These are phyloP conservation scores for Craterocephalus amniculus DNA, from an alignment of 2,797 vertebrate species.

Conservation along the genomic window DNA sequence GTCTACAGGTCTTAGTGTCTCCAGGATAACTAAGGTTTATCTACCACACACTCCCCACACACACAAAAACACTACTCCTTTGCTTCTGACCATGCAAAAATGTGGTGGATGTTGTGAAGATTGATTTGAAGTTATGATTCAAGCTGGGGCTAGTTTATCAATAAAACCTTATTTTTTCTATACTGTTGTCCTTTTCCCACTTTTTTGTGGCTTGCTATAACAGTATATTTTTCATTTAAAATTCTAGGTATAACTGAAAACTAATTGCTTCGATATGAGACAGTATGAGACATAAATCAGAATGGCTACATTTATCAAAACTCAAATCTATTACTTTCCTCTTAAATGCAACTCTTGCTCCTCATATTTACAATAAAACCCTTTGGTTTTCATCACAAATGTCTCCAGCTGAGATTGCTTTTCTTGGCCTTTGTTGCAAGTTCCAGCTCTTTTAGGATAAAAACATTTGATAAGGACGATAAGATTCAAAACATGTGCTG, in stretches of 20 bases:
- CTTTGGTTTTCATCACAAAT: background rate
- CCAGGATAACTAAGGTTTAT: constrained; percentile 22
- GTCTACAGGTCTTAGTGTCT: constrained; percentile 66
- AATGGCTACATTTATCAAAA: background rate
- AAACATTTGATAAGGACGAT: background rate
- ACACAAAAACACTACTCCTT: background rate
- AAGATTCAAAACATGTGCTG: background rate
- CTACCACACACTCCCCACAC: background rate
- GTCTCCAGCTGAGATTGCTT: background rate
- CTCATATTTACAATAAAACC: background rate
- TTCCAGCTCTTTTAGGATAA: background rate
- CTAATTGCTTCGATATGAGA: background rate
- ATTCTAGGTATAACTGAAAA: background rate
- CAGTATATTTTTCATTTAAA: background rate
- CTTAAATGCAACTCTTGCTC: background rate
- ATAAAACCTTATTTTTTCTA: background rate
- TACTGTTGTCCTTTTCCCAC: background rate
- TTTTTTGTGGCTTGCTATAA: background rate
- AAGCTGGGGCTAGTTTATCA: background rate
- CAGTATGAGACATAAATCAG: background rate
- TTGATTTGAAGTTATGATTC: background rate
- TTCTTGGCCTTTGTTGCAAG: background rate
- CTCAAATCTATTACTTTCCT: background rate
- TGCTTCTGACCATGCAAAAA: constrained; percentile 14
- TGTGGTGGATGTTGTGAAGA: background rate